Percentiles rank a stretch among this genome's conserved stretches.
phyloP scores from a whole-genome alignment of 2,113 vertebrate genomes.

The Corythaeola cristata region DNA sequence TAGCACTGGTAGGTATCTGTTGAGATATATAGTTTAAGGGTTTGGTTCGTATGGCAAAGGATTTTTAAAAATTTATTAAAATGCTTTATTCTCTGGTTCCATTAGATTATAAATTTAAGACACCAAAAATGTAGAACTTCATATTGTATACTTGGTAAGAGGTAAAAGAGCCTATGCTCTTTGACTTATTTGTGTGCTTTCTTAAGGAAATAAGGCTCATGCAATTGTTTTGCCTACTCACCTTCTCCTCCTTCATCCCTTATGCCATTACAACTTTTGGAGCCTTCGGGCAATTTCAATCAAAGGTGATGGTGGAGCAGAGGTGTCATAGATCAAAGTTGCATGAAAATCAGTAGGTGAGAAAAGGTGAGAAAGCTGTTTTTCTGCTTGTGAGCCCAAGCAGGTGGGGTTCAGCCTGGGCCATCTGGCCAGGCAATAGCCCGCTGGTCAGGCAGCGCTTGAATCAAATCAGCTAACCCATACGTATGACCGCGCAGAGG shows the following conservation, averaged over 20 bases:
- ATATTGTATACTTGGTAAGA: not conserved
- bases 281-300: not conserved
- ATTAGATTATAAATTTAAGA: not conserved
- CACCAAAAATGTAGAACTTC: not conserved
- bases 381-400: not conserved
- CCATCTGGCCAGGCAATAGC: not conserved
- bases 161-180: not conserved
- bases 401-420: not conserved
- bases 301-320: not conserved
- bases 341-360: not conserved
- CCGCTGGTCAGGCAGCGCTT: not conserved
- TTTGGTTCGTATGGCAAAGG: not conserved
- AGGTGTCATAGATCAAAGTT: not conserved
- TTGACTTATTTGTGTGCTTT: not conserved
- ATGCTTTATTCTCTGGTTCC: not conserved
- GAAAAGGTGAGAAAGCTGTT: not conserved
- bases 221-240: not conserved
- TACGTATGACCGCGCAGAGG: fast-evolving
- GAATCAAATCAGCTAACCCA: not conserved
- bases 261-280: not conserved
- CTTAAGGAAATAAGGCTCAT: not conserved
- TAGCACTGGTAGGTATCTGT: not conserved
- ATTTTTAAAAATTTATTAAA: not conserved
- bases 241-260: not conserved
- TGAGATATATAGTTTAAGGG: not conserved